A percentile compares a stretch with the other conserved stretches of the same genome.
Evolutionary conservation across 2,113 vertebrate genomes (phyloP).

Genomic region (Mesitornis unicolor): DNA sequence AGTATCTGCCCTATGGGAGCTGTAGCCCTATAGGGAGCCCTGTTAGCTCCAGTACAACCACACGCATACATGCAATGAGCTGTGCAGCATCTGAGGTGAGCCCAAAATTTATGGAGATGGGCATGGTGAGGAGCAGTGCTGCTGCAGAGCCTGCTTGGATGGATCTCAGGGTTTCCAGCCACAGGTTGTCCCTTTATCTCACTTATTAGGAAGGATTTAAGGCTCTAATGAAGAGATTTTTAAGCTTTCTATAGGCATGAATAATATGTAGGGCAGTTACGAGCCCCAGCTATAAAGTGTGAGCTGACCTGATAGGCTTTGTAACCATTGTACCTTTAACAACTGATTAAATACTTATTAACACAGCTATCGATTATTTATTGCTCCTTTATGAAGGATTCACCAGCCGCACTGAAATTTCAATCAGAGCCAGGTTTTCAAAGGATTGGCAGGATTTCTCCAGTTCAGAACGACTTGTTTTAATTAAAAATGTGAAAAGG

Average conservation of each 20-base stretch:
- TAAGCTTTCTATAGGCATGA: neutral
- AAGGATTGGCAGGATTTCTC: neutral
- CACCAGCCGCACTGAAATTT: neutral
- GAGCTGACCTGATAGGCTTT: neutral
- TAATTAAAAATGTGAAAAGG: neutral
- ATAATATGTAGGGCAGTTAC: neutral
- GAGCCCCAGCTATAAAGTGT: neutral
- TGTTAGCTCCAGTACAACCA: accelerated
- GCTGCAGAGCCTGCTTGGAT: neutral
- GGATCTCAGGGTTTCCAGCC: neutral
- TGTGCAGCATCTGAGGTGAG: accelerated
- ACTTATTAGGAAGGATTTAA: neutral
- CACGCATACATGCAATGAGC: accelerated
- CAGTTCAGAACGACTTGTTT: neutral
- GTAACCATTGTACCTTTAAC: slow-evolving; percentile 3
- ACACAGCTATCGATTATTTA: slow-evolving; percentile 32
- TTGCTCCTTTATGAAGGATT: neutral
- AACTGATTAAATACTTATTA: slow-evolving; percentile 35
- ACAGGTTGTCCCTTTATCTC: neutral
- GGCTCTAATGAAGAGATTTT: neutral
- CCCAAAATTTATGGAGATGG: accelerated
- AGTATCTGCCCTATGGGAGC: neutral
- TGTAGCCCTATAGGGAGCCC: accelerated
- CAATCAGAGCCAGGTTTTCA: slow-evolving; percentile 9
- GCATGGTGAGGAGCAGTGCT: neutral